phyloP scores from a whole-genome alignment of 1,140 invertebrate genomes.

The Neuroterus valhalla region DNA sequence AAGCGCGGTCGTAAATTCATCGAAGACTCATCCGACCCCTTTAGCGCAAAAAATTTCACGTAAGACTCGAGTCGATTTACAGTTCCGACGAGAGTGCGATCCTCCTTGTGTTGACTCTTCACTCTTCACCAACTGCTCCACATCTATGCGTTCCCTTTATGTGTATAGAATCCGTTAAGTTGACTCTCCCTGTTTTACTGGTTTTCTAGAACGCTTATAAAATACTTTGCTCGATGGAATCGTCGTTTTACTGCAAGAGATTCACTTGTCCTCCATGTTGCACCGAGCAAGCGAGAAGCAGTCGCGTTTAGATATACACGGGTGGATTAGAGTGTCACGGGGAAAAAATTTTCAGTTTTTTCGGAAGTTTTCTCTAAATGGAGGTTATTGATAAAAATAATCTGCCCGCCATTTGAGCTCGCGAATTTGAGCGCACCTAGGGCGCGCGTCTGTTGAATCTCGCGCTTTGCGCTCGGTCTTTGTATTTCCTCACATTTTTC shows the following conservation, averaged over 20 bases:
- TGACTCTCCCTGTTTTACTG: slow-evolving; percentile 7
- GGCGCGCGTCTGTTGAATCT: no score
- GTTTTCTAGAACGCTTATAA: neutral
- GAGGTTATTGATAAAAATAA: no score
- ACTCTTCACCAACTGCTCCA: neutral
- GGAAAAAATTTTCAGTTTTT: no score
- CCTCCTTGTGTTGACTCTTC: neutral
- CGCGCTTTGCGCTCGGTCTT: no score
- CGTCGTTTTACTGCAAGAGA: neutral
- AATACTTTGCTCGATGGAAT: slow-evolving; percentile 7
- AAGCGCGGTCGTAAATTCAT: slow-evolving; percentile 20
- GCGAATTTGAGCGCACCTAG: no score
- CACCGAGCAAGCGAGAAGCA: neutral
- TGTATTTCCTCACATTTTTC: no score
- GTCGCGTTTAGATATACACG: no score
- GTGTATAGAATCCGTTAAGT: slow-evolving; percentile 2
- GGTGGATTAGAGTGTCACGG: no score
- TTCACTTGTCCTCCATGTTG: neutral
- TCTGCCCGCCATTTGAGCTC: no score
- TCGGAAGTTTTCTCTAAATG: no score
- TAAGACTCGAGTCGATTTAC: slow-evolving; percentile 6
- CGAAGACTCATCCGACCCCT: neutral
- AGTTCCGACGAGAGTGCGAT: neutral
- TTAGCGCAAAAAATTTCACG: slow-evolving; percentile 9
- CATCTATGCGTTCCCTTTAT: neutral